Base-by-base conservation (phyloP, 2,888 invertebrate species). In the Drymonia ruficornis region DNA sequence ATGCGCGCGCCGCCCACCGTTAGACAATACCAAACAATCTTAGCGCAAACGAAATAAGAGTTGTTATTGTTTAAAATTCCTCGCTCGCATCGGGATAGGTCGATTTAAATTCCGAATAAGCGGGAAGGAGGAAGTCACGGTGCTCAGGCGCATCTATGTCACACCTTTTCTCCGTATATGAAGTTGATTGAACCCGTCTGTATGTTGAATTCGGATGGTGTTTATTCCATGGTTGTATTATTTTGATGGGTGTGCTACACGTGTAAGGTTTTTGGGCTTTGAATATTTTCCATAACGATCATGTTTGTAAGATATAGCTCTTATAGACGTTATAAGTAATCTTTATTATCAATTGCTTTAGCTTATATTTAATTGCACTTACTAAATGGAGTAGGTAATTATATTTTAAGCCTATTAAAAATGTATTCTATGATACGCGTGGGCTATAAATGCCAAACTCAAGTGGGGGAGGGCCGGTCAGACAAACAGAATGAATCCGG, bases 71-170 rank as follows among this genome's bases (percentile, higher is more conserved):
- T 67, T 68, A 53, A 59, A 50, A 23, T 49, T 55, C 62, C 64
- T 72, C 73, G 76, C 72, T 72, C 73, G 72, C 70, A 54, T 71
- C 78, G 82, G 86, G 88, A 87, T 87, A 80, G 86, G 86, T 81
- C 86, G 81, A 89, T 91, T 91, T 89, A 91, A 91, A 91, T 91
- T 91, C 91, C 83, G 90, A 82, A 89, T 88, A 88, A 89, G 91
- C 86, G 84, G 90, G 91, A 90, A 90, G 87, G 89, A 91, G 91
- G 91, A 91, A 91, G 91, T 91, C 90, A 87, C 88, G 89, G 79
- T 78, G 71, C 65, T 74, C 70, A 77, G 78, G 71, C 78, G 80
- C 86, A 86, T 89, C 86, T 90, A 88, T 89, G 88, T 84, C 86
- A 90, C 88, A 89, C 86, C 85, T 90, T 89, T 88, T 91, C 91